Evolutionary conservation across 2,113 vertebrate genomes (phyloP).

Genomic region (Pavo muticus): DNA sequence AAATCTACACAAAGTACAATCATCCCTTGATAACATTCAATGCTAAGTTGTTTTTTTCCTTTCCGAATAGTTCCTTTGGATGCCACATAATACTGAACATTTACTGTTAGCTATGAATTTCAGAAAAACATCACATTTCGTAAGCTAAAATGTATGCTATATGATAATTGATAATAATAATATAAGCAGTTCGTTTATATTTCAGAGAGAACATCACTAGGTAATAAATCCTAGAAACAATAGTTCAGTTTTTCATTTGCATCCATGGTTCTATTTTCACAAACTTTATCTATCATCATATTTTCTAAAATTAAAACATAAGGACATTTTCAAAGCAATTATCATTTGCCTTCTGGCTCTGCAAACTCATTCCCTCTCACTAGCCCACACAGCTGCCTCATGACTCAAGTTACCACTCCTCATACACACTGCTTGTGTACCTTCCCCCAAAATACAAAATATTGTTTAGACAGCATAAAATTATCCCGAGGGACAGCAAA

Average conservation of each 20-base stretch:
- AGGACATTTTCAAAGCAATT: constrained; percentile 6
- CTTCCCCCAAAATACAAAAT: background rate
- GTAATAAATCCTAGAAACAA: background rate
- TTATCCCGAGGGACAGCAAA: accelerated
- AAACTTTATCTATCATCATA: background rate
- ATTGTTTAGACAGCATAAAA: background rate
- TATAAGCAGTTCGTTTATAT: background rate
- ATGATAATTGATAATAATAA: background rate
- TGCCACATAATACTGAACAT: background rate
- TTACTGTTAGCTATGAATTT: background rate
- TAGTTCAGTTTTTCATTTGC: background rate
- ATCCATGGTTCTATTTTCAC: background rate
- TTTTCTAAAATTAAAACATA: background rate
- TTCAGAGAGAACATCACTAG: background rate
- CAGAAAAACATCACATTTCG: background rate
- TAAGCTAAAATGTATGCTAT: background rate
- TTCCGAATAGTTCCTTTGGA: background rate
- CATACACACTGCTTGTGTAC: accelerated
- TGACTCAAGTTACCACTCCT: background rate
- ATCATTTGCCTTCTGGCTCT: background rate
- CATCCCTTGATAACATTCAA: background rate
- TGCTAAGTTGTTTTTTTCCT: background rate
- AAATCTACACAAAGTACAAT: background rate
- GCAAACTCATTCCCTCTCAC: background rate
- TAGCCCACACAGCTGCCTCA: background rate